Evolutionary conservation across 1,140 invertebrate genomes (phyloP).

Genomic region (Seison nebaliae): DNA sequence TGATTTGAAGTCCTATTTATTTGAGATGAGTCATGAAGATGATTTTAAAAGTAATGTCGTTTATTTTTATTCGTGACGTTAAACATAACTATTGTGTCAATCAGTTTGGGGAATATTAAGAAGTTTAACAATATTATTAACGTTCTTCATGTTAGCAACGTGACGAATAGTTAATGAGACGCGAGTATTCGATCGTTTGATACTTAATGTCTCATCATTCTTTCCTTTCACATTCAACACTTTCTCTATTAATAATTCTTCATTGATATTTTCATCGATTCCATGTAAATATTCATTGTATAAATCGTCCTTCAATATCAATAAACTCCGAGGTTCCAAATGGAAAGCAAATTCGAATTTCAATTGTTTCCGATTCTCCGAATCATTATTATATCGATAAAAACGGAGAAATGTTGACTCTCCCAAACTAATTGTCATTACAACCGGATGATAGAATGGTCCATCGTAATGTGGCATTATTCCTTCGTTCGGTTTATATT

Average conservation of each 20-base stretch:
- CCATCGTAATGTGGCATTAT: constrained; percentile 66
- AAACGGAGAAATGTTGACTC: constrained; percentile 66
- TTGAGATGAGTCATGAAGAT: too few species aligned
- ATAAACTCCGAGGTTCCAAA: constrained; percentile 55
- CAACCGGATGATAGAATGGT: constrained; percentile 61
- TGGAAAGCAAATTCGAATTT: constrained; percentile 31
- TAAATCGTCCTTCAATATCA: constrained; percentile 52
- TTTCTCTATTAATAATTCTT: constrained; percentile 20
- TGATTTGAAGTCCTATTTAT: too few species aligned
- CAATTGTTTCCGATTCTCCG: background rate
- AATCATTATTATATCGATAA: constrained; percentile 29
- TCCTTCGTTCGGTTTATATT: constrained; percentile 43
- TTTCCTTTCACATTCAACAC: constrained; percentile 17
- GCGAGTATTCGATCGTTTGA: constrained; percentile 45
- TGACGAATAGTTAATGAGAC: constrained; percentile 72
- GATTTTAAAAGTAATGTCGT: too few species aligned
- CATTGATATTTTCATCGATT: constrained; percentile 46
- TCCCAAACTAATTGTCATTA: constrained; percentile 67
- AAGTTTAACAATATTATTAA: too few species aligned
- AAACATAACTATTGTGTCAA: too few species aligned
- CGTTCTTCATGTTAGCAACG: too few species aligned
- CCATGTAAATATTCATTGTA: constrained; percentile 63
- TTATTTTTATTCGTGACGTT: too few species aligned
- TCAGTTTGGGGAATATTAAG: too few species aligned
- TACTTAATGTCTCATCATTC: constrained; percentile 33